phyloP scores from a whole-genome alignment of 1,140 invertebrate genomes.

The Colletes gigas region DNA sequence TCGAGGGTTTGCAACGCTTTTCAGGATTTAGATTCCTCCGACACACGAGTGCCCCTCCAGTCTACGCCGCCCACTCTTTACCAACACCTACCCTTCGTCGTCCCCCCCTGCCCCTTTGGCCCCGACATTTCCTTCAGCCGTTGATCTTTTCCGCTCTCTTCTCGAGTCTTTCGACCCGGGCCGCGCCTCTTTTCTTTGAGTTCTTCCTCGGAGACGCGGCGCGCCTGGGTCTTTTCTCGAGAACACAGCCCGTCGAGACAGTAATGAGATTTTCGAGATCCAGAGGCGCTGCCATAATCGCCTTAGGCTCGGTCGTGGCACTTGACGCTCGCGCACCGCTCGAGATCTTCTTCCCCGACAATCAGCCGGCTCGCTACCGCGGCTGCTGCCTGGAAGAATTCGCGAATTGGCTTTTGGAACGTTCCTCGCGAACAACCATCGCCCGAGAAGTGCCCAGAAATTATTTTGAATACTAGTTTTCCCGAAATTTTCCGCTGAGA shows the following conservation, averaged over 20 bases:
- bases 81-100: background rate
- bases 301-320: conserved; percentile 27
- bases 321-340: background rate
- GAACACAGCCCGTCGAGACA: conserved; percentile 23
- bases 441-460: no score
- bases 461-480: no score
- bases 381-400: background rate
- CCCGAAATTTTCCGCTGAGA: no score
- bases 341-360: background rate
- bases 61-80: background rate
- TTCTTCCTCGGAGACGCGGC: background rate
- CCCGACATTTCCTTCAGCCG: background rate
- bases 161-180: background rate
- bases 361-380: background rate
- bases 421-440: no score
- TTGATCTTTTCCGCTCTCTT: conserved; percentile 1
- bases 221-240: background rate
- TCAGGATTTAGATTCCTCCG: background rate
- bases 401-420: background rate
- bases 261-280: conserved; percentile 53
- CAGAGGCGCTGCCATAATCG: conserved; percentile 32
- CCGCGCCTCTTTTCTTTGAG: background rate
- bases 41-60: background rate
- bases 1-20: background rate
- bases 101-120: background rate